phyloP scores from a whole-genome alignment of 2,797 vertebrate genomes.

The Sebastes aleutianus region DNA sequence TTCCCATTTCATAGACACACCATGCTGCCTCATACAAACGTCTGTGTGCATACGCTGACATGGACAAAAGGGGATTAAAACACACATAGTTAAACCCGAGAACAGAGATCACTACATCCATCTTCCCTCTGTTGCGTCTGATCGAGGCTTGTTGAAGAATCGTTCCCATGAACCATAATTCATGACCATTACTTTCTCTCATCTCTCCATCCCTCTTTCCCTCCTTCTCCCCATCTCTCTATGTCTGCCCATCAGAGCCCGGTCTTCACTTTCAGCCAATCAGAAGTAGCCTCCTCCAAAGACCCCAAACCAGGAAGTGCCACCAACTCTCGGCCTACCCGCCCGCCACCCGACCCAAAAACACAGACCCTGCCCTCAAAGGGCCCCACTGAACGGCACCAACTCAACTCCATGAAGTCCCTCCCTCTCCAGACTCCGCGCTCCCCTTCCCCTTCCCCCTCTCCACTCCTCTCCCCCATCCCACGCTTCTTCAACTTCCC shows the following conservation, averaged over 20 bases:
- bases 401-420: constrained; percentile 88
- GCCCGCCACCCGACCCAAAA: constrained; percentile 82
- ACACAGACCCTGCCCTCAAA: constrained; percentile 92
- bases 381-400: constrained; percentile 83
- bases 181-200: constrained; percentile 79
- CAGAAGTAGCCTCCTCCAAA: constrained; percentile 83
- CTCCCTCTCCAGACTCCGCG: constrained; percentile 83
- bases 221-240: constrained; percentile 60
- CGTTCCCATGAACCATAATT: constrained; percentile 73
- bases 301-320: constrained; percentile 78
- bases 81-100: background rate
- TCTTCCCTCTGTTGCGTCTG: constrained; percentile 2
- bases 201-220: constrained; percentile 61
- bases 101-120: background rate
- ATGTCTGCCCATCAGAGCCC: constrained; percentile 84
- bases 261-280: constrained; percentile 89
- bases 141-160: constrained; percentile 13
- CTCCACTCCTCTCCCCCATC: constrained; percentile 81
- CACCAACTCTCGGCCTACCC: constrained; percentile 71
- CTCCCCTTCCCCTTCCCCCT: constrained; percentile 84
- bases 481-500: constrained; percentile 86
- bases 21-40: constrained; percentile 6
- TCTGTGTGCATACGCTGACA: background rate
- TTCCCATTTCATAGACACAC: constrained; percentile 42
- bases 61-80: background rate